Conservation (phyloP, 2,888 invertebrate genomes). For the Plebejus argus region DNA sequence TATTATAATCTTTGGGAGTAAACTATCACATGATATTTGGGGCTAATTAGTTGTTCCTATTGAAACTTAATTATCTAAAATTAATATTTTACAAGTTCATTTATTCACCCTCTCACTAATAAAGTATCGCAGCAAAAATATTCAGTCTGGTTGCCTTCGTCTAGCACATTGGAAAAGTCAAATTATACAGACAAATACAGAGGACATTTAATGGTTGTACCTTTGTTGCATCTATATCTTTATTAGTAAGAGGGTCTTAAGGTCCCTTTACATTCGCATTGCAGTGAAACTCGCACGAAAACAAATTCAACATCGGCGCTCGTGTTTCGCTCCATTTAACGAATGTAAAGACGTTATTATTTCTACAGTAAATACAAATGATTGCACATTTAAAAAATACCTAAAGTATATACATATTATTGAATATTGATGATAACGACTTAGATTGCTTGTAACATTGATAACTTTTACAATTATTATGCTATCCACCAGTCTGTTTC, state of each 20-base stretch:
- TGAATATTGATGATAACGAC: conserved; percentile 32
- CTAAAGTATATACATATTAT: conserved; percentile 53
- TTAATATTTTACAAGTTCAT: conserved; percentile 31
- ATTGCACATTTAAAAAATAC: conserved; percentile 71
- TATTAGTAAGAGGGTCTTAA: background rate
- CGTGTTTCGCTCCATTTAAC: background rate
- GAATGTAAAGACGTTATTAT: conserved; percentile 39
- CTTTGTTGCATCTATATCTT: background rate
- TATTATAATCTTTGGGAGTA: conserved; percentile 5
- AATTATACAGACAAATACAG: background rate
- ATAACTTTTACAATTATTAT: conserved; percentile 17
- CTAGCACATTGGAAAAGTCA: background rate
- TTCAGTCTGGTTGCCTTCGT: background rate
- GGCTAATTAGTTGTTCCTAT: conserved; percentile 8
- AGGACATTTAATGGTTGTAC: background rate
- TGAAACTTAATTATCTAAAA: conserved; percentile 30
- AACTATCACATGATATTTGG: conserved; percentile 22
- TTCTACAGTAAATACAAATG: conserved; percentile 54
- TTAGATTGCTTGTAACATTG: conserved; percentile 17
- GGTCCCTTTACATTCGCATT: background rate
- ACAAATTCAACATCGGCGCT: background rate
- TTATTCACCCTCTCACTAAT: background rate
- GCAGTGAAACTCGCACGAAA: conserved; percentile 26
- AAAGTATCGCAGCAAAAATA: background rate
- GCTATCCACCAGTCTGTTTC: conserved; percentile 15